Evolutionary conservation across 2,888 invertebrate genomes (phyloP).

Genomic region (Melinaea menophilus): DNA sequence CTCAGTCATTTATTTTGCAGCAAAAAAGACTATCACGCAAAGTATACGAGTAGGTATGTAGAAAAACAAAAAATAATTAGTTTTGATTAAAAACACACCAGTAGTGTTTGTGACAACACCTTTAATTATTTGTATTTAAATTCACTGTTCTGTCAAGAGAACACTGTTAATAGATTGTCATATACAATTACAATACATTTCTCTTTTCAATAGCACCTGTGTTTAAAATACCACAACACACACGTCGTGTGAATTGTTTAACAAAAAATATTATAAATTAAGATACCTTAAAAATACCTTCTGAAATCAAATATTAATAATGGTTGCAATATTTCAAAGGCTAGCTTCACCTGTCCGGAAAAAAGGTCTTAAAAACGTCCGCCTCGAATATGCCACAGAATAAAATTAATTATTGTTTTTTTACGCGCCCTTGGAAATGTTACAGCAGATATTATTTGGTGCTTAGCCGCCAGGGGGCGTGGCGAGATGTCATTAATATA

Average conservation of each 20-base stretch:
- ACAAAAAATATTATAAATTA: constrained; percentile 36
- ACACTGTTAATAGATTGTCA: no score
- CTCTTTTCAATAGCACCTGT: background rate
- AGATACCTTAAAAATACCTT: constrained; percentile 37
- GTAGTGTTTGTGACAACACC: no score
- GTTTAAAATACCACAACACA: background rate
- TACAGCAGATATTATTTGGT: constrained; percentile 75
- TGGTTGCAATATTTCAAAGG: constrained; percentile 49
- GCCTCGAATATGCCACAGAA: constrained; percentile 61
- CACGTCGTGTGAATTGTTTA: constrained; percentile 12
- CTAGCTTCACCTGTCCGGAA: constrained; percentile 60
- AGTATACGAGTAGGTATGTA: no score
- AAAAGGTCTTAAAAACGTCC: constrained; percentile 43
- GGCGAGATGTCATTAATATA: constrained; percentile 69
- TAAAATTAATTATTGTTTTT: constrained; percentile 73
- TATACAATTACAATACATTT: background rate
- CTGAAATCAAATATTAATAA: constrained; percentile 43
- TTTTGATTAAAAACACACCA: no score
- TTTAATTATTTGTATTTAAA: no score
- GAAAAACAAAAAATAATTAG: no score
- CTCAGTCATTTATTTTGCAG: no score
- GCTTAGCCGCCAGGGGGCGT: constrained; percentile 72
- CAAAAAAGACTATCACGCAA: no score
- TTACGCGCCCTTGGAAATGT: constrained; percentile 54
- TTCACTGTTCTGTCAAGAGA: no score